Conservation (phyloP, 2,113 vertebrate species). For the Tetrao urogallus region DNA sequence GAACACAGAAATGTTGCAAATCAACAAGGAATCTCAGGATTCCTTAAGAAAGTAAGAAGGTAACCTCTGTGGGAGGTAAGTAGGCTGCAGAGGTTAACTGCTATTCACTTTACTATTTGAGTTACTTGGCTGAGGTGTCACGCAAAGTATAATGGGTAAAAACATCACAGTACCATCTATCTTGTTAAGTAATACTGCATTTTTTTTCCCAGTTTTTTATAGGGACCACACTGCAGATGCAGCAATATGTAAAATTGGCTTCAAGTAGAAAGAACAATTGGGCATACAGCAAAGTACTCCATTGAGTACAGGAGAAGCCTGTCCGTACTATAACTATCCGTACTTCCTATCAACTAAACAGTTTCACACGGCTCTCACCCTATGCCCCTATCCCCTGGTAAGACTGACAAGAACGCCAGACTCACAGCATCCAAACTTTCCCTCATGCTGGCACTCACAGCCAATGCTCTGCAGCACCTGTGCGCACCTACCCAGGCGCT, state of each 20-base stretch:
- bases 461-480: neutral
- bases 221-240: neutral
- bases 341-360: neutral
- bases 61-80: neutral
- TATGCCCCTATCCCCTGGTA: neutral
- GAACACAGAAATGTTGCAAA: neutral
- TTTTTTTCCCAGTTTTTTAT: neutral
- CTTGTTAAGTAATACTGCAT: neutral
- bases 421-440: neutral
- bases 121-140: neutral
- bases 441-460: neutral
- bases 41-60: neutral
- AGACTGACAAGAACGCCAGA: neutral
- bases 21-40: neutral
- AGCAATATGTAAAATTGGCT: neutral
- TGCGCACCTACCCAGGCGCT: neutral
- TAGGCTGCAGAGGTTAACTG: neutral
- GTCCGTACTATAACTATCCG: neutral
- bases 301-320: neutral
- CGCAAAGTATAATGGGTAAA: neutral
- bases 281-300: neutral
- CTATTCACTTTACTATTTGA: accelerated
- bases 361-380: neutral
- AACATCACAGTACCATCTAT: neutral
- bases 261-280: neutral